Percentiles rank a stretch among this genome's conserved stretches.
These are phyloP conservation scores for Oryzaephilus surinamensis DNA, from an alignment of 1,140 invertebrate species.

Conservation along the genomic window DNA sequence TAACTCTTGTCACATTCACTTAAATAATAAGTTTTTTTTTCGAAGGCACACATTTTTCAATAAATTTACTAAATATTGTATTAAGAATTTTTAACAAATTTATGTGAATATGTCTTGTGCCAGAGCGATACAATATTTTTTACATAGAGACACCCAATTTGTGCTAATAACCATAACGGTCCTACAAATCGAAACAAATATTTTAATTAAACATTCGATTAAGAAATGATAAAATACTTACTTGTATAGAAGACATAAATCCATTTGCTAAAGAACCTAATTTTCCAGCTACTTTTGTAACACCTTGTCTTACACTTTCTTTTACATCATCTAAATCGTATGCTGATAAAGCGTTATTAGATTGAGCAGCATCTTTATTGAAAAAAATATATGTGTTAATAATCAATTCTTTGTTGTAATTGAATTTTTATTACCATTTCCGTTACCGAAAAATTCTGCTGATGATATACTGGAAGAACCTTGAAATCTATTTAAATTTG, in stretches of 20 bases:
- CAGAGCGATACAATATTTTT: slow-evolving; percentile 6
- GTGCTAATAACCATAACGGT: slow-evolving; percentile 30
- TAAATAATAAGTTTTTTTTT: too few relatives aligned
- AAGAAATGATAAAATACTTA: slow-evolving; percentile 1
- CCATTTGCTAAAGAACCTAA: slow-evolving; percentile 89
- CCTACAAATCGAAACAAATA: slow-evolving; percentile 18
- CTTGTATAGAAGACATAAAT: slow-evolving; percentile 86
- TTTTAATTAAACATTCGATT: slow-evolving; percentile 1
- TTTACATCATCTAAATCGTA: slow-evolving; percentile 88
- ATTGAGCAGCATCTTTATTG: slow-evolving; percentile 10
- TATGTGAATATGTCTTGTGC: slow-evolving; percentile 14
- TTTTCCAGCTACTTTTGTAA: slow-evolving; percentile 91
- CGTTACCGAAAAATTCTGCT: slow-evolving; percentile 84
- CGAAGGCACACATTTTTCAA: too few relatives aligned
- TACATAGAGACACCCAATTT: not conserved
- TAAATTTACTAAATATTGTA: too few relatives aligned
- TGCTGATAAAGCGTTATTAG: slow-evolving; percentile 35
- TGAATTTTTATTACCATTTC: slow-evolving; percentile 23
- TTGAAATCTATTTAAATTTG: slow-evolving; percentile 56
- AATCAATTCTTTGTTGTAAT: not conserved
- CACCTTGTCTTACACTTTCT: slow-evolving; percentile 91
- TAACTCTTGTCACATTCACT: too few relatives aligned
- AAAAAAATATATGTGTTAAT: slow-evolving; percentile 1
- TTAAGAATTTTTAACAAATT: slow-evolving; percentile 16
- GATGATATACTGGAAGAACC: slow-evolving; percentile 91